phyloP scores from a whole-genome alignment of 2,888 invertebrate genomes.

The Erannis defoliaria region DNA sequence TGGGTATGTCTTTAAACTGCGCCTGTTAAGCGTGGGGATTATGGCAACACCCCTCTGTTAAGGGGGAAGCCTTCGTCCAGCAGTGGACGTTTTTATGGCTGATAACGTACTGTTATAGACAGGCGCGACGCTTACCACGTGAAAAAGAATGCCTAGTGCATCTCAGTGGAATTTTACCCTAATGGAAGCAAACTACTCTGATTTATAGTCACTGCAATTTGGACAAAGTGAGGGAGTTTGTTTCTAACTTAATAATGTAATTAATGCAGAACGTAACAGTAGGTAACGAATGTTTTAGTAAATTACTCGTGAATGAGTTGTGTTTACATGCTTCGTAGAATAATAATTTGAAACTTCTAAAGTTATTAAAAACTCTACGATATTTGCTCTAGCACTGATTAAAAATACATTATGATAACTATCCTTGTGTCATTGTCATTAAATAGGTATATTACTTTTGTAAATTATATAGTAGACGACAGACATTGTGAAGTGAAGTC shows the following conservation, averaged over 20 bases:
- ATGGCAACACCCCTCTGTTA: no score
- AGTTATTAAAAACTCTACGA: neutral
- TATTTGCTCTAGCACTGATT: neutral
- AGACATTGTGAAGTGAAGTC: constrained; percentile 9
- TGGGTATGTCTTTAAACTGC: no score
- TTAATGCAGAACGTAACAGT: constrained; percentile 24
- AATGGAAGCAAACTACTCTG: constrained; percentile 40
- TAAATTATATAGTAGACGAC: constrained; percentile 5
- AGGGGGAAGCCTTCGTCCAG: no score
- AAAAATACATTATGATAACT: neutral
- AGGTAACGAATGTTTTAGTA: constrained; percentile 17
- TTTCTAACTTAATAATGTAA: constrained; percentile 38
- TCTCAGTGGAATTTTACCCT: constrained; percentile 9
- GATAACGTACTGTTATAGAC: no score
- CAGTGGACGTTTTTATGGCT: no score
- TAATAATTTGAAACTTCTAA: neutral
- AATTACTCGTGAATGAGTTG: constrained; percentile 11
- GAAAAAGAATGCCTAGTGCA: neutral
- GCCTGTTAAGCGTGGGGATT: no score
- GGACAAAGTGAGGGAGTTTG: constrained; percentile 33
- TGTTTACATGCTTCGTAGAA: neutral
- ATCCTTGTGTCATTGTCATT: no score
- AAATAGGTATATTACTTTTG: neutral
- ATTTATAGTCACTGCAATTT: constrained; percentile 43
- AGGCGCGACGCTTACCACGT: no score